Evolutionary conservation across 2,888 invertebrate genomes (phyloP).

Genomic region (Macrosiphum euphorbiae): DNA sequence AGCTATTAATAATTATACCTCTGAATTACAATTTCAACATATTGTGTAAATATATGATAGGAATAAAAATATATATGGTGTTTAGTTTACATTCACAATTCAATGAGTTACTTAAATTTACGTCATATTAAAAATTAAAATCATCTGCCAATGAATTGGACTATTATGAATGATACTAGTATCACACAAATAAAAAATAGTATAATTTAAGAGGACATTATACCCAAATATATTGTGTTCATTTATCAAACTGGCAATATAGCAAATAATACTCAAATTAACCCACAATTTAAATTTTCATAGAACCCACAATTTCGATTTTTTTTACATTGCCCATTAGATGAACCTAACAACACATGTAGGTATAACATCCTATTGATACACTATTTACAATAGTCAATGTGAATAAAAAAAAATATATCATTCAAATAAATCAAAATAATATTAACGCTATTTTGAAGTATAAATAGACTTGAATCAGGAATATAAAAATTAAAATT

Average conservation of each 20-base stretch:
- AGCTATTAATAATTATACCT: background rate
- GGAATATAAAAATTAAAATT: background rate
- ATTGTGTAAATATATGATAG: background rate
- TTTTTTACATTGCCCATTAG: background rate
- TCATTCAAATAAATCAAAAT: background rate
- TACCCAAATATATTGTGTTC: background rate
- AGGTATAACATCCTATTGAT: background rate
- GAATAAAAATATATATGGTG: slow-evolving; percentile 16
- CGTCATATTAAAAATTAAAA: background rate
- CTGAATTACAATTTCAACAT: slow-evolving; percentile 13
- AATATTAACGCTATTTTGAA: background rate
- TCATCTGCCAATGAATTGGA: background rate
- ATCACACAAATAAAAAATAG: background rate
- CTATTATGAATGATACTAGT: background rate
- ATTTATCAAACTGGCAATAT: background rate
- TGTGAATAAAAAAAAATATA: background rate
- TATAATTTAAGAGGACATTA: background rate
- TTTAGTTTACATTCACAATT: slow-evolving; percentile 40
- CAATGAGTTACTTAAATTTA: slow-evolving; percentile 16
- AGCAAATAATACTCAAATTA: background rate
- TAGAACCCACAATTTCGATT: background rate
- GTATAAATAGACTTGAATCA: background rate
- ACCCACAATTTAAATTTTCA: too few species aligned
- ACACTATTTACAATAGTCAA: background rate
- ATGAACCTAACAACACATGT: background rate